Conservation (phyloP, 2,113 vertebrate genomes). For the Sinocyclocheilus maitianheensis region DNA sequence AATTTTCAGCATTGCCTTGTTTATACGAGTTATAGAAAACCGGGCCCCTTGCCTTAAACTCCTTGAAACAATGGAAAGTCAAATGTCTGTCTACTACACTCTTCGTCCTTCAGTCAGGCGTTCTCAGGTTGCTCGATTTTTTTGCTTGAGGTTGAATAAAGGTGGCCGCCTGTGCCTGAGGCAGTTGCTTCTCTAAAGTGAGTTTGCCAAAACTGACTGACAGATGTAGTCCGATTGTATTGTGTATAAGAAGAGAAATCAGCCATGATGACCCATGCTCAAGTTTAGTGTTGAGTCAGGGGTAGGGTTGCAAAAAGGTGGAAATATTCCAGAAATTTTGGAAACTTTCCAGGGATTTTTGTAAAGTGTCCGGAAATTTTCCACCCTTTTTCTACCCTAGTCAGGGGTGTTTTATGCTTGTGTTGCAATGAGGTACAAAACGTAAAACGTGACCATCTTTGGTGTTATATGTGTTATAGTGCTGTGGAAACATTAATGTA, state of each 20-base stretch:
- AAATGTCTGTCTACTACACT: not conserved
- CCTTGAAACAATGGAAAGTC: constrained; percentile 28
- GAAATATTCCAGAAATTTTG: too few relatives aligned
- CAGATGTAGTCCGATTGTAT: not conserved
- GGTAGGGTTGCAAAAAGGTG: too few relatives aligned
- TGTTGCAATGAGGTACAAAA: not conserved
- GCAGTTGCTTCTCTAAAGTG: not conserved
- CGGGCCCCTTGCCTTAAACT: not conserved
- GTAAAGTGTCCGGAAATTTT: too few relatives aligned
- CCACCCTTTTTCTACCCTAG: not conserved
- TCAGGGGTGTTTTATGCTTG: not conserved
- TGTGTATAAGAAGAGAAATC: not conserved
- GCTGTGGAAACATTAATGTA: not conserved
- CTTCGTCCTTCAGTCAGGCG: not conserved
- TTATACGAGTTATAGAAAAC: constrained; percentile 1
- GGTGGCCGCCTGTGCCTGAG: not conserved
- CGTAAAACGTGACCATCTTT: not conserved
- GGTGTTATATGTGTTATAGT: not conserved
- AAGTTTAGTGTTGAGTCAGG: not conserved
- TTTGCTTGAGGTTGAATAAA: not conserved
- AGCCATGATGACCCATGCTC: constrained; percentile 6
- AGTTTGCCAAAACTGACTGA: not conserved
- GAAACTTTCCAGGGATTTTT: too few relatives aligned
- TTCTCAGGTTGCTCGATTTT: not conserved
- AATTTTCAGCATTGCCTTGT: constrained; percentile 16